Base-by-base conservation (phyloP, 2,113 vertebrate species). In the Isichthys henryi region DNA sequence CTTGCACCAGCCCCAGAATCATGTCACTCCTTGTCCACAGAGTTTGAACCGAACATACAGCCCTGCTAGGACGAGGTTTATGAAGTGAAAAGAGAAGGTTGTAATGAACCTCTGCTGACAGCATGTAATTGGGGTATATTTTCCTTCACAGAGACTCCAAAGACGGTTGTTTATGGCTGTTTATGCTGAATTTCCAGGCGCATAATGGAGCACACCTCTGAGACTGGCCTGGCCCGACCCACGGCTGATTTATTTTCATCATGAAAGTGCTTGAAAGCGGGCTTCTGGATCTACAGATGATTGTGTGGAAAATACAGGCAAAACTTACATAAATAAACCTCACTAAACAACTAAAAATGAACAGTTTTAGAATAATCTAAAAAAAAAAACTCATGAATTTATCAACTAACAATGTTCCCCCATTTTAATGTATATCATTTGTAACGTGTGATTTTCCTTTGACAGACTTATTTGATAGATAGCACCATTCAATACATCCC, bases 111-210 rank as follows among this genome's bases (percentile, higher is more conserved):
- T 86, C 46, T 53, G 85, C 49, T 52, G 50, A 35, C 85, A 87
- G 85, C 85, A 87, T 52, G 50, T 53, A 53, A 87, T 35, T 87
- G 85, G 23, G 23, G 45, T 48, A 50, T 87, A 53, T 87, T 52
- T 87, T 87, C 85, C 85, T 87, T 53, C 10, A 53, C 27, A 21
- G 50, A 31, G 50, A 35, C 83, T 49, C n/a, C 31, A 27, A 86
- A 86, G 43, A 48, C 5, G 83, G 83, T 86, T 86, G 83, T 86
- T 86, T 48, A 80, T 80, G 23, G 82, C 23, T 84, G 43, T 48
- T 84, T 84, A 35, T 53, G 15, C 46, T 19, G 19, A 87, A 87
- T 87, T 87, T 87, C 85, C 87, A 45, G 19, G 35, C 9, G 53
- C 21, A 23, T 45, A 46, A 62, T 62, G 21, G 27, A 45, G 87